phyloP scores from a whole-genome alignment of 1,140 invertebrate species.

The Solen grandis region DNA sequence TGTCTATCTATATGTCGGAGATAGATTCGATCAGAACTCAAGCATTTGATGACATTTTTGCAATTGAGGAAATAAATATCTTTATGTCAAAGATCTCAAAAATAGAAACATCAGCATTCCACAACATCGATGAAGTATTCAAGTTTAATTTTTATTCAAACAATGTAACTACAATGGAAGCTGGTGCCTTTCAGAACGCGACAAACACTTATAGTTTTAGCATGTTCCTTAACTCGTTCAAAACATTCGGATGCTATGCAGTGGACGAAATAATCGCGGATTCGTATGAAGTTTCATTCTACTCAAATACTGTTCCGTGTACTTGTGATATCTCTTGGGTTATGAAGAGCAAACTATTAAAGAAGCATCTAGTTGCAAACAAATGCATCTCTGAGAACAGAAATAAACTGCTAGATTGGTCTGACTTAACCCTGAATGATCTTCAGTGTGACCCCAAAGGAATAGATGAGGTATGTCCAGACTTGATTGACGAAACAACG shows the following conservation, averaged over 20 bases:
- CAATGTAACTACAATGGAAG: conserved; percentile 2
- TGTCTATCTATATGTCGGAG: conserved; percentile 6
- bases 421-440: too few relatives aligned
- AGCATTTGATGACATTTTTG: conserved; percentile 29
- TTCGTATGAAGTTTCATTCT: not conserved
- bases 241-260: not conserved
- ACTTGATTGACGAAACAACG: too few relatives aligned
- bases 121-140: conserved; percentile 18
- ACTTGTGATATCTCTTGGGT: conserved; percentile 24
- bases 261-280: conserved; percentile 1
- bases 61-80: conserved; percentile 24
- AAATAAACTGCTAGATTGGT: not conserved
- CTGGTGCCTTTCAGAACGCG: not conserved
- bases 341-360: not conserved
- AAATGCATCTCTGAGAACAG: not conserved
- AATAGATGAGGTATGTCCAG: too few relatives aligned
- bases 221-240: conserved; percentile 6
- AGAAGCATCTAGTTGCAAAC: conserved; percentile 10
- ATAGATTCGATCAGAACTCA: conserved; percentile 4
- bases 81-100: not conserved
- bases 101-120: conserved; percentile 3
- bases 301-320: conserved; percentile 17
- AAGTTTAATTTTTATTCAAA: conserved; percentile 25
- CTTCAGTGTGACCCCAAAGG: too few relatives aligned
- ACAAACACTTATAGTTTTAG: conserved; percentile 8